Evolutionary conservation across 2,797 vertebrate genomes (phyloP).

Genomic region (Lepus oiostolus): DNA sequence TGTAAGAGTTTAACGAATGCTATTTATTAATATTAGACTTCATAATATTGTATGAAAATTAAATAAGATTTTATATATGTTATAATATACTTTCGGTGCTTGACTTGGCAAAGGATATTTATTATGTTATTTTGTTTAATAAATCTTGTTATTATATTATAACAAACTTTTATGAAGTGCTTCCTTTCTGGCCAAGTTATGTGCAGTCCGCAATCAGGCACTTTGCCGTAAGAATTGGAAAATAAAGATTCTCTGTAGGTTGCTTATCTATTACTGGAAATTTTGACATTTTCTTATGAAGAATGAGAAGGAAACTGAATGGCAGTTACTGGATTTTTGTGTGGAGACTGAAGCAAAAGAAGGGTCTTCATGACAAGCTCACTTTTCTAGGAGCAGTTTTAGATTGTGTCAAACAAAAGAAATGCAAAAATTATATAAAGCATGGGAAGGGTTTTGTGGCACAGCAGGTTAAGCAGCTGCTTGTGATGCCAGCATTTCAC

Average conservation of each 20-base stretch:
- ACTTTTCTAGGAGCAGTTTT: neutral
- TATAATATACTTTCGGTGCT: neutral
- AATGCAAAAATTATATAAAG: neutral
- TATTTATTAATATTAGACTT: neutral
- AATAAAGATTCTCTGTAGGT: neutral
- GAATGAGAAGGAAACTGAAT: neutral
- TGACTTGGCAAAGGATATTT: neutral
- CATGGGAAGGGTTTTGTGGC: too few species aligned
- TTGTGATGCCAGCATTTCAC: too few species aligned
- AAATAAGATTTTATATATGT: neutral
- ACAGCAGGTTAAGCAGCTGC: too few species aligned
- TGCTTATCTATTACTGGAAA: neutral
- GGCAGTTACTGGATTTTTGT: neutral
- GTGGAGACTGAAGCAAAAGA: neutral
- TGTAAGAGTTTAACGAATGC: neutral
- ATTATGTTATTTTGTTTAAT: neutral
- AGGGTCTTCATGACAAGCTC: neutral
- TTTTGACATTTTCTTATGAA: neutral
- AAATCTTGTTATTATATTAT: neutral
- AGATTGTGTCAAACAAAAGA: neutral
- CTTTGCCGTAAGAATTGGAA: neutral
- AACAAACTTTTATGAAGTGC: neutral
- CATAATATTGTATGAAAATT: neutral
- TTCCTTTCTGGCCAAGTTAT: conserved; percentile 11
- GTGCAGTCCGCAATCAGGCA: neutral